Evolutionary conservation across 2,888 invertebrate genomes (phyloP).

Genomic region (Melipona beecheii): DNA sequence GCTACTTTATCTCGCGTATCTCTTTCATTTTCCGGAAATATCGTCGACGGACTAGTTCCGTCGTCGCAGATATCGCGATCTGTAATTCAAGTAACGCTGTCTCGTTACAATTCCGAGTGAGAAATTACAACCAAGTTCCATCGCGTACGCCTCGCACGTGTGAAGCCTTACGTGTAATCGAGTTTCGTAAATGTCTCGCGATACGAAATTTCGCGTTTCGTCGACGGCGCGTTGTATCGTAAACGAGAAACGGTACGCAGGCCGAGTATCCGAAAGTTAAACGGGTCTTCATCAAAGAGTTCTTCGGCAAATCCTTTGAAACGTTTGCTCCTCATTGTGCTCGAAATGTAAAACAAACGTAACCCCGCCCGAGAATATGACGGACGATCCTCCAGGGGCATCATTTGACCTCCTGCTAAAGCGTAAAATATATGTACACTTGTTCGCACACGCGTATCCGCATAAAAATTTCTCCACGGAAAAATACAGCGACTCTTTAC

Average conservation of each 20-base stretch:
- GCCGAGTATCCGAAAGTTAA: conserved; percentile 4
- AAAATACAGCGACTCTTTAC: background rate
- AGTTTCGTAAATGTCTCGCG: conserved; percentile 30
- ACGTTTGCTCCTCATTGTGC: background rate
- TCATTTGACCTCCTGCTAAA: background rate
- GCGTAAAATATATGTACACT: background rate
- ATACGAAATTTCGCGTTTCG: conserved; percentile 23
- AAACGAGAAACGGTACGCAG: background rate
- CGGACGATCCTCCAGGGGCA: background rate
- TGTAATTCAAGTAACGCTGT: conserved; percentile 26
- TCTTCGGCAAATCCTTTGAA: background rate
- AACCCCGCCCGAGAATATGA: background rate
- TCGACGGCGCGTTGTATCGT: background rate
- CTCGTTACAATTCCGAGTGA: conserved; percentile 34
- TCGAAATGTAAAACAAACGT: background rate
- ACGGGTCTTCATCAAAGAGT: background rate
- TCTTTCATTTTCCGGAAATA: background rate
- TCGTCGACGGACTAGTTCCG: conserved; percentile 9
- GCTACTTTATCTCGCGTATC: background rate
- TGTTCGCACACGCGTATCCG: background rate
- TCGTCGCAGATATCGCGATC: conserved; percentile 5
- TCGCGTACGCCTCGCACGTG: conserved; percentile 3
- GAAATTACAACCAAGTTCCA: conserved; percentile 23
- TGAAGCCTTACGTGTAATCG: conserved; percentile 33
- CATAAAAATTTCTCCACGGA: background rate